Evolutionary conservation across 2,888 invertebrate species (phyloP), one percentile per base, ranked within the genome.

Genomic region (Mallateleia sp.): DNA sequence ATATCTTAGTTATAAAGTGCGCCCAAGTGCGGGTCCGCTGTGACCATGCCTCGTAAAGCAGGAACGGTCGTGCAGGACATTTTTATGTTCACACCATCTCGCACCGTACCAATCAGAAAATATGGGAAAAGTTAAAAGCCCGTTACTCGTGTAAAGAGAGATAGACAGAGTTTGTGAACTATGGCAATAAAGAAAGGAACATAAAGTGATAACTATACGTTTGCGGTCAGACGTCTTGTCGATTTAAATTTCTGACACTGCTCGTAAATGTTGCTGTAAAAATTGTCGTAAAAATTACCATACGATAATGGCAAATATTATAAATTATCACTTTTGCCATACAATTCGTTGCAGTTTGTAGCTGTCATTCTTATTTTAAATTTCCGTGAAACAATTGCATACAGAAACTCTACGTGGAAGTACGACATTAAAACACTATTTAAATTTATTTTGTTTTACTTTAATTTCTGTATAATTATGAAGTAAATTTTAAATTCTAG

Each of bases 111-210:
- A 89, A 90, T 90, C 87, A 89, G 82, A 90, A 90, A 90, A 91
- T 90, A 90, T 88, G 89, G 85, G 82, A 52, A 84, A 89, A 91
- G 91, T 90, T 90, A 89, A 89, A 90, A 90, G 90, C 86, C 89
- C 87, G 90, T 89, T 89, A 89, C 75, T 85, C 80, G 80, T 28
- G 28, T 28, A 28, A 28, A 28, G 28, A 28, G 28, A 28, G 28
- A 28, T 28, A 28, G 28, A 8, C 71, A 86, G 81, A 89, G 86
- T 89, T 89, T 81, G 86, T 84, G 79, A 89, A 90, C 90, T 89
- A 88, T 84, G 88, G 67, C 84, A 74, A 84, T 81, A 87, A 88
- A 84, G 69, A 66, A 79, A 25, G 38, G 80, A 71, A 66, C 81
- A 85, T 74, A 67, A 85, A 84, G 78, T 66, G 54, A 28, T 71